phyloP scores from a whole-genome alignment of 2,888 invertebrate species.

The Synergus umbraculus region DNA sequence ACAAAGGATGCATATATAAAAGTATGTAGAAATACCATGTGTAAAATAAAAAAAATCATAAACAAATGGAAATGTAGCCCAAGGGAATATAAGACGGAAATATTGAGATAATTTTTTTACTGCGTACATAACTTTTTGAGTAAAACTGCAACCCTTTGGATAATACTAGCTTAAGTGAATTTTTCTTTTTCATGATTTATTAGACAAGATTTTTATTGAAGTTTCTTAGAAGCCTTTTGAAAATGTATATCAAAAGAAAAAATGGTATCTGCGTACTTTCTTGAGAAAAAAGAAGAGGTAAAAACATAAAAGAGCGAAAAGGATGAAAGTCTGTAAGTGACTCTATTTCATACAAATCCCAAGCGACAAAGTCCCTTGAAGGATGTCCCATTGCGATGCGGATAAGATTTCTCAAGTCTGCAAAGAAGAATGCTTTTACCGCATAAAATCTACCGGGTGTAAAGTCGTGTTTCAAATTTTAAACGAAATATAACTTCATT shows the following conservation, averaged over 20 bases:
- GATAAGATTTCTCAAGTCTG: slow-evolving; percentile 4
- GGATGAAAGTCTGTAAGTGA: slow-evolving; percentile 14
- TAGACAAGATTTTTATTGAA: neutral
- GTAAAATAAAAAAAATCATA: too few species aligned
- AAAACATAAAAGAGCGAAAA: slow-evolving; percentile 14
- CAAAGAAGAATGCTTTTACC: slow-evolving; percentile 26
- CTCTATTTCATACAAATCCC: slow-evolving; percentile 40
- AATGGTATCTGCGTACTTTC: neutral
- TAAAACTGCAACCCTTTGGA: too few species aligned
- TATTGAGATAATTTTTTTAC: too few species aligned
- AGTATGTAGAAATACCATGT: neutral
- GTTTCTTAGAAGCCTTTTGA: neutral
- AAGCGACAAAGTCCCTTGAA: slow-evolving; percentile 20
- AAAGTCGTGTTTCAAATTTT: neutral
- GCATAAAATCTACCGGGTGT: slow-evolving; percentile 5
- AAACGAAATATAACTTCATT: neutral
- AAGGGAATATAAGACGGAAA: too few species aligned
- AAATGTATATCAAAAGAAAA: neutral
- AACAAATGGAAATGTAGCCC: too few species aligned
- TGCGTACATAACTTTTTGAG: too few species aligned
- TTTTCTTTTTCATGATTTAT: neutral
- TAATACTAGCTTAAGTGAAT: too few species aligned
- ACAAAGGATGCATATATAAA: neutral
- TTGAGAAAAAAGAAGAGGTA: neutral
- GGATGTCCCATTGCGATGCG: slow-evolving; percentile 13